phyloP scores from a whole-genome alignment of 2,888 invertebrate genomes.

The Nomada ruficornis region DNA sequence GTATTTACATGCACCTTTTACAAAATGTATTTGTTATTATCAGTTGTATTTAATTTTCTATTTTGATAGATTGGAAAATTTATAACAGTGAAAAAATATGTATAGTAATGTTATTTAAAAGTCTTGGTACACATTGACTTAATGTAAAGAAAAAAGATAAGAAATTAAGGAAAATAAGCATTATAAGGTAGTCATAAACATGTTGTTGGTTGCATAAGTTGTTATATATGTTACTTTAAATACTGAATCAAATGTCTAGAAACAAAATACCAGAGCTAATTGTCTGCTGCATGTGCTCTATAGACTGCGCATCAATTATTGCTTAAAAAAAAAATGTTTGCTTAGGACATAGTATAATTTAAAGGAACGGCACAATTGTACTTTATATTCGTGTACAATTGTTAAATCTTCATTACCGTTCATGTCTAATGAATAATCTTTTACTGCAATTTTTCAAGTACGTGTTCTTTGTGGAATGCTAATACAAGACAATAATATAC shows the following conservation, averaged over 20 bases:
- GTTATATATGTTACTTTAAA: constrained; percentile 69
- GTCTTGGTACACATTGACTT: constrained; percentile 67
- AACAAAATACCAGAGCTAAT: constrained; percentile 62
- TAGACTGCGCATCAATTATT: constrained; percentile 55
- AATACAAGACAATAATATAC: constrained; percentile 67
- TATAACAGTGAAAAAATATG: constrained; percentile 17
- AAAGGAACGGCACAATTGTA: constrained; percentile 36
- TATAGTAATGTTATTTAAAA: constrained; percentile 60
- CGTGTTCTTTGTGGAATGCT: constrained; percentile 52
- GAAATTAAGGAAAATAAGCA: constrained; percentile 68
- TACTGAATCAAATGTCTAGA: constrained; percentile 69
- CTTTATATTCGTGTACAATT: constrained; percentile 34
- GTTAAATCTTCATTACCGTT: constrained; percentile 40
- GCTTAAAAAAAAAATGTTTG: constrained; percentile 54
- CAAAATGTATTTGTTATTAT: constrained; percentile 14
- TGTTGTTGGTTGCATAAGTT: constrained; percentile 71
- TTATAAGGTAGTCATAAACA: constrained; percentile 72
- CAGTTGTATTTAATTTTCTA: constrained; percentile 6
- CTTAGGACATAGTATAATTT: constrained; percentile 60
- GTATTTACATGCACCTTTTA: constrained; percentile 1
- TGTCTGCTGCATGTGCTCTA: constrained; percentile 68
- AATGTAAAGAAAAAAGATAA: constrained; percentile 67
- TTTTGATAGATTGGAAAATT: constrained; percentile 17
- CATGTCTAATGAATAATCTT: constrained; percentile 33
- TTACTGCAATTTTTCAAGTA: constrained; percentile 42